phyloP scores from a whole-genome alignment of 2,888 invertebrate species.

The Metellina segmentata region DNA sequence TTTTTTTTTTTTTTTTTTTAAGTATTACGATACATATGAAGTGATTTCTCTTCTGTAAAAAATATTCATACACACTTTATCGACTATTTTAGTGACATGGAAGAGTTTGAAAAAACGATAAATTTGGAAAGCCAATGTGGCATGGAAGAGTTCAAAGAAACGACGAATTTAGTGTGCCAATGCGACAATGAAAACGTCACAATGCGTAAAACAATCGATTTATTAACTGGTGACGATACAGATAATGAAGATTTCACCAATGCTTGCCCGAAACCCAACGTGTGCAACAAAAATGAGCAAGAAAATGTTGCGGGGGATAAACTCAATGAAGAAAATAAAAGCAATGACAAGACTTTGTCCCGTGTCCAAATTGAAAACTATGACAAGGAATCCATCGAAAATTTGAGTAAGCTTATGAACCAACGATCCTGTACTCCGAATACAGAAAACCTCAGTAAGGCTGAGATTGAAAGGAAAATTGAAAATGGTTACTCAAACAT shows the following conservation, averaged over 20 bases:
- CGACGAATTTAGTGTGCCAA: not conserved
- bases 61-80: not conserved
- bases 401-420: too few species aligned
- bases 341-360: too few species aligned
- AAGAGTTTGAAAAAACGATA: not conserved
- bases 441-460: too few species aligned
- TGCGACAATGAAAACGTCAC: not conserved
- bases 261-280: not conserved
- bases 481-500: too few species aligned
- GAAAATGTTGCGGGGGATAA: too few species aligned
- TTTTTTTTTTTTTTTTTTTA: too few species aligned
- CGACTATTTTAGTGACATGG: conserved; percentile 29
- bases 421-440: too few species aligned
- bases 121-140: not conserved
- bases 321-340: too few species aligned
- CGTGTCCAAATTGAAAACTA: too few species aligned
- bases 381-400: too few species aligned
- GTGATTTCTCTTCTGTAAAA: not conserved
- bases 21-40: too few species aligned
- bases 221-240: not conserved
- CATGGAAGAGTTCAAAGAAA: conserved; percentile 22
- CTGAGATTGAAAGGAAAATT: too few species aligned
- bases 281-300: not conserved
- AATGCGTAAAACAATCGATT: not conserved
- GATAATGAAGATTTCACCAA: not conserved